Percentiles rank a stretch among this genome's conserved stretches.
These are phyloP conservation scores for Leptoclinus maculatus DNA, from an alignment of 2,797 vertebrate genomes.

Conservation along the genomic window DNA sequence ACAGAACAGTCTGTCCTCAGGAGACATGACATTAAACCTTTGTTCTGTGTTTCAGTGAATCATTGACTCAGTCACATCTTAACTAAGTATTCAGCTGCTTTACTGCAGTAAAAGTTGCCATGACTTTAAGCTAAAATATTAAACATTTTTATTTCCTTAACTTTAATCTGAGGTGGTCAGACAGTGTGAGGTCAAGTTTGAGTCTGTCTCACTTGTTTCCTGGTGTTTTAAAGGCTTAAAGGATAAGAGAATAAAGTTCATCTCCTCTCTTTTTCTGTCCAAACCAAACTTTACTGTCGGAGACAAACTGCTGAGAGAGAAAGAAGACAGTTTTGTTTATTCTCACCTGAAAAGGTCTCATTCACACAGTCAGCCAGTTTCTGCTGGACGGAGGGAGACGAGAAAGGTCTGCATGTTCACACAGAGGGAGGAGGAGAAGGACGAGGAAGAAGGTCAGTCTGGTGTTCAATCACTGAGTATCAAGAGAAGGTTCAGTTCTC, in stretches of 20 bases:
- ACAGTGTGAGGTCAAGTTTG: no score
- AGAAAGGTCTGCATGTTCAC: conserved; percentile 35
- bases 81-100: no score
- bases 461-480: conserved; percentile 49
- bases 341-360: conserved; percentile 61
- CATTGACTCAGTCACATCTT: no score
- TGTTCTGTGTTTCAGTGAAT: no score
- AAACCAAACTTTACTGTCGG: neutral
- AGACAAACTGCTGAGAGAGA: neutral
- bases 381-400: neutral
- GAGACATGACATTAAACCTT: no score
- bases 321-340: neutral
- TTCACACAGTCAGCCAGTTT: conserved; percentile 39
- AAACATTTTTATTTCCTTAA: neutral
- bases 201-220: no score
- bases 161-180: no score
- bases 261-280: neutral
- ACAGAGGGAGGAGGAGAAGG: conserved; percentile 1
- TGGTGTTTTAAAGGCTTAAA: no score
- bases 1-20: no score
- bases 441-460: conserved; percentile 34
- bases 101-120: no score
- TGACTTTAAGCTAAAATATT: neutral
- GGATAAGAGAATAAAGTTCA: no score
- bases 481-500: conserved; percentile 48